Conservation (phyloP, 2,797 vertebrate genomes). For the Apogon talboti region DNA sequence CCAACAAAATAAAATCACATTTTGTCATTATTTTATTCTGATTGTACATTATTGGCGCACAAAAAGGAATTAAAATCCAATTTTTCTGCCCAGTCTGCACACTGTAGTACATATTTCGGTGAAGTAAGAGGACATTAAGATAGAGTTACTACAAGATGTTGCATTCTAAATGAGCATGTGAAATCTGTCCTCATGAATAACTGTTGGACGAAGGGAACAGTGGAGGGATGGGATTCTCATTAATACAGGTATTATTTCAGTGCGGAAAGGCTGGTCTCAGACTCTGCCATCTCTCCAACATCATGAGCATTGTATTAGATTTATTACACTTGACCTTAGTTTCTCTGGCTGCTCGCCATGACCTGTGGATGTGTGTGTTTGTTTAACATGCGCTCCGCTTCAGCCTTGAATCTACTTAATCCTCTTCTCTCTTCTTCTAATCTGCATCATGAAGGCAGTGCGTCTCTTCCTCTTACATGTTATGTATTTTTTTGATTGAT, state of each 20-base stretch:
- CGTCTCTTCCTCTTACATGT: slow-evolving; percentile 5
- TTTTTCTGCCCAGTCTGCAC: neutral
- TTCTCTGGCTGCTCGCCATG: slow-evolving; percentile 61
- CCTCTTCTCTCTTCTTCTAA: neutral
- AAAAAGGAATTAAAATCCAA: slow-evolving; percentile 10
- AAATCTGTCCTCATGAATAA: slow-evolving; percentile 45
- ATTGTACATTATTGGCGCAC: slow-evolving; percentile 4
- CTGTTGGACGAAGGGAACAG: slow-evolving; percentile 7
- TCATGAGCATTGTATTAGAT: slow-evolving; percentile 41
- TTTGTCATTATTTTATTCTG: neutral
- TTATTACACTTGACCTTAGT: slow-evolving; percentile 51
- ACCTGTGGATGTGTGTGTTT: slow-evolving; percentile 43
- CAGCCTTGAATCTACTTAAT: neutral
- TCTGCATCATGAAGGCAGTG: slow-evolving; percentile 13
- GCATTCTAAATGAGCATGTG: slow-evolving; percentile 42
- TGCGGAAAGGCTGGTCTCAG: slow-evolving; percentile 33
- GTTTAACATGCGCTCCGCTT: slow-evolving; percentile 10
- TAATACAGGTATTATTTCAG: slow-evolving; percentile 57
- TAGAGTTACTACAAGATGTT: slow-evolving; percentile 21
- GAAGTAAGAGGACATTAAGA: slow-evolving; percentile 24
- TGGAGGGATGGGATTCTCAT: slow-evolving; percentile 28
- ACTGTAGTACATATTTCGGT: neutral
- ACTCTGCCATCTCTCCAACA: slow-evolving; percentile 36
- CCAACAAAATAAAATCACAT: too few relatives aligned
- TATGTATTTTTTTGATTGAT: slow-evolving; percentile 43